These are phyloP conservation scores for Heteromyza rotundicornis DNA, from an alignment of 2,888 invertebrate genomes.

Conservation along the genomic window DNA sequence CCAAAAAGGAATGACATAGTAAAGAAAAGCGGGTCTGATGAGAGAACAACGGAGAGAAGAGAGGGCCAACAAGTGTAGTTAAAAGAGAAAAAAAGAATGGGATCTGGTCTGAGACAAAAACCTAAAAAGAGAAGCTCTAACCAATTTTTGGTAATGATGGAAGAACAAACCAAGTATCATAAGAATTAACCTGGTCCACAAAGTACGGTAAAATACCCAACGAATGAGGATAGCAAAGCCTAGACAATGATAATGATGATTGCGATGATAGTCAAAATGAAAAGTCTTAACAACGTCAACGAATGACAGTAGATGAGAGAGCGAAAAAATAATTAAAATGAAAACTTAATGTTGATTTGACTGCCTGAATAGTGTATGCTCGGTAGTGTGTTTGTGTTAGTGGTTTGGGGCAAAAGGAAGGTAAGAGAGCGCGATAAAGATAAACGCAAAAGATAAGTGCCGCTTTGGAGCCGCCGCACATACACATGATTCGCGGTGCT, in stretches of 20 bases:
- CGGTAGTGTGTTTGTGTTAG: neutral
- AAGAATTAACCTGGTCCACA: too few relatives aligned
- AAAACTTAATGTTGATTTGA: neutral
- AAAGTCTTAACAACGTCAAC: slow-evolving; percentile 1
- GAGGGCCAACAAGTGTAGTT: too few relatives aligned
- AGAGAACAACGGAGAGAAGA: too few relatives aligned
- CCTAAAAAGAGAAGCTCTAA: too few relatives aligned
- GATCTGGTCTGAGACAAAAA: too few relatives aligned
- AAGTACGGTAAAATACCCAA: too few relatives aligned
- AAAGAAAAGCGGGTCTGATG: too few relatives aligned
- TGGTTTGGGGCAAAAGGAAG: neutral
- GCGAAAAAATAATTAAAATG: neutral
- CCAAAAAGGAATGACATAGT: too few relatives aligned
- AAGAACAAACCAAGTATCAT: too few relatives aligned
- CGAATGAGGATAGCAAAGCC: too few relatives aligned
- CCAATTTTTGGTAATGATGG: too few relatives aligned
- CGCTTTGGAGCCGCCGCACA: neutral
- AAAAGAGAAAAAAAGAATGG: too few relatives aligned
- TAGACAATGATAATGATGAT: neutral
- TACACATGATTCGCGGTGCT: neutral
- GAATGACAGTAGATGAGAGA: neutral
- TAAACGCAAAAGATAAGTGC: neutral
- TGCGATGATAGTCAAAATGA: neutral
- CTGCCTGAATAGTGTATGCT: neutral
- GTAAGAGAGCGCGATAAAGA: slow-evolving; percentile 4